Percentiles rank a stretch among this genome's conserved stretches.
Evolutionary conservation across 2,113 vertebrate species (phyloP).

Genomic region (Vulpes lagopus): DNA sequence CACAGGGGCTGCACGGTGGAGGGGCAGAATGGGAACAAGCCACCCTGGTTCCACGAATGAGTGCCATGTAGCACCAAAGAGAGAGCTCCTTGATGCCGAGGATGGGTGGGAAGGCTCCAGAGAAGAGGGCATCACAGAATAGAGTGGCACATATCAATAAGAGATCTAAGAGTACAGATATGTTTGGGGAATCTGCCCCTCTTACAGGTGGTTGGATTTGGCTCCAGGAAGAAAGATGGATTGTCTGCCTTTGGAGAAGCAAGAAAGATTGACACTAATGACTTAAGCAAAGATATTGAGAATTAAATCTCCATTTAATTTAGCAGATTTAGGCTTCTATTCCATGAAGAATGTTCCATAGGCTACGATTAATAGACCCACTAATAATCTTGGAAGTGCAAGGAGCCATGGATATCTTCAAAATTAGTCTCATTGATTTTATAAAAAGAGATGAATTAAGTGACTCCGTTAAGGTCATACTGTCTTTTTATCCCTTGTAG

Average conservation of each 20-base stretch:
- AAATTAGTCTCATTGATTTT: background rate
- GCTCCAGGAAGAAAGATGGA: background rate
- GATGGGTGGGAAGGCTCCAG: background rate
- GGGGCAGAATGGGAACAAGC: too few relatives aligned
- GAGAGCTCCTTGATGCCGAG: too few relatives aligned
- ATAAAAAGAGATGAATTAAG: background rate
- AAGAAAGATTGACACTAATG: background rate
- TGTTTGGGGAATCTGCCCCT: background rate
- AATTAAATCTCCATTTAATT: background rate
- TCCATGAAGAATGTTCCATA: background rate
- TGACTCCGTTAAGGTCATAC: background rate
- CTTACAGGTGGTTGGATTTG: too few relatives aligned
- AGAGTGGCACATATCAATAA: background rate
- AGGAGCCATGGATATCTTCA: background rate
- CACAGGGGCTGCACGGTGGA: rapidly evolving
- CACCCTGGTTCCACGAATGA: rapidly evolving
- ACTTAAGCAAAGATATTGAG: background rate
- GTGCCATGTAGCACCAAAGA: rapidly evolving
- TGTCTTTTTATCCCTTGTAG: background rate
- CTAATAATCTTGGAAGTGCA: background rate
- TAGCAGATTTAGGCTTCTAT: background rate
- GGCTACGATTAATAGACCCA: background rate
- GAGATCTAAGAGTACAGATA: background rate
- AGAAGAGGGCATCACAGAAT: background rate
- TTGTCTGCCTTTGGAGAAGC: background rate